Evolutionary conservation across 2,113 vertebrate species (phyloP).

Genomic region (Platichthys flesus): DNA sequence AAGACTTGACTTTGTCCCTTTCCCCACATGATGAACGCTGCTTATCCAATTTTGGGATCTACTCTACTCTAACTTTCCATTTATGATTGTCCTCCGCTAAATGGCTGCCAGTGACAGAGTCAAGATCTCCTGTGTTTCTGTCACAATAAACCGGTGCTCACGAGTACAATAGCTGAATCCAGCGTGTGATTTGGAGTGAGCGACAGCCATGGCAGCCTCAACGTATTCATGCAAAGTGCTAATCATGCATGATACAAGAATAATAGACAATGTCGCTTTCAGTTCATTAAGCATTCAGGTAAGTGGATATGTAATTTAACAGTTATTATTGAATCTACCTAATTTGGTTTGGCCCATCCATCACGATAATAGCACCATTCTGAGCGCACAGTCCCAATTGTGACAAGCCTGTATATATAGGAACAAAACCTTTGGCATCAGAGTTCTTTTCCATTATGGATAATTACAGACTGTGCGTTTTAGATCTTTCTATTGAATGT

Average conservation of each 20-base stretch:
- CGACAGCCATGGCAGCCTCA: constrained; percentile 52
- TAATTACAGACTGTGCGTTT: constrained; percentile 52
- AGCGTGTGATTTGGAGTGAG: constrained; percentile 49
- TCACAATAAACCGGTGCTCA: constrained; percentile 48
- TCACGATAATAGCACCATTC: constrained; percentile 65
- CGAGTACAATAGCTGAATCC: constrained; percentile 43
- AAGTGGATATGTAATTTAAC: constrained; percentile 76
- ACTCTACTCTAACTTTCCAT: constrained; percentile 34
- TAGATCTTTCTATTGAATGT: constrained; percentile 39
- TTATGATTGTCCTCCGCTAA: constrained; percentile 28
- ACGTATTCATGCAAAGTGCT: constrained; percentile 66
- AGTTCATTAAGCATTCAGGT: constrained; percentile 79
- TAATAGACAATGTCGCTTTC: constrained; percentile 73
- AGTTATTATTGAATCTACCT: constrained; percentile 72
- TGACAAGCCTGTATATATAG: constrained; percentile 47
- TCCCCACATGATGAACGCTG: background rate
- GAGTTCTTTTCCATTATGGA: constrained; percentile 57
- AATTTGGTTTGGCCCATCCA: constrained; percentile 69
- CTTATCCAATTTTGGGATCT: constrained; percentile 11
- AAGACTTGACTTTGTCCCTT: background rate
- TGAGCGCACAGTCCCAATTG: constrained; percentile 46
- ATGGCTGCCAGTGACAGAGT: constrained; percentile 21
- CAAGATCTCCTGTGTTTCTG: constrained; percentile 44
- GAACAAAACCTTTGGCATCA: constrained; percentile 52
- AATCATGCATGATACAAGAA: constrained; percentile 76